A percentile compares a stretch with the other conserved stretches of the same genome.
phyloP scores from a whole-genome alignment of 2,888 invertebrate genomes.

The Drosophila formosana region DNA sequence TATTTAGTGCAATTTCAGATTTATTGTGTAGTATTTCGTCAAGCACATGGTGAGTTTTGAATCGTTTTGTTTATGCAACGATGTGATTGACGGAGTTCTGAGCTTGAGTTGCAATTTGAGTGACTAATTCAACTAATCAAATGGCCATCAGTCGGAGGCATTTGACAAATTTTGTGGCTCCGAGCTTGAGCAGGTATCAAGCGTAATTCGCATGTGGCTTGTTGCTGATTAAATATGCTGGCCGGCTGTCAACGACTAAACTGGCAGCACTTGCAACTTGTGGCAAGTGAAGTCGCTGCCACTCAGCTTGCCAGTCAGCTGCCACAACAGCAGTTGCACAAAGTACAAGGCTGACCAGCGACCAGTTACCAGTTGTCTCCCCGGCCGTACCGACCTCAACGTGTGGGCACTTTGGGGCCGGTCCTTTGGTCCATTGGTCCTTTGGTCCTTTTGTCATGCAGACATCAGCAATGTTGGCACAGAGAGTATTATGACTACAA shows the following conservation, averaged over 20 bases:
- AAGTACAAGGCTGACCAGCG: neutral
- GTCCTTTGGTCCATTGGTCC: constrained; percentile 16
- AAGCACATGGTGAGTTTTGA: too few relatives aligned
- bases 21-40: too few relatives aligned
- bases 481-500: constrained; percentile 3
- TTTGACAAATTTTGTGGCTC: neutral
- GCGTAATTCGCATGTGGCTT: constrained; percentile 9
- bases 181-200: neutral
- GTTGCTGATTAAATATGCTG: constrained; percentile 45
- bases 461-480: constrained; percentile 22
- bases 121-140: constrained; percentile 29
- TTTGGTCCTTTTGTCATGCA: constrained; percentile 27
- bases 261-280: neutral
- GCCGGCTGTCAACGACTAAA: neutral
- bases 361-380: neutral
- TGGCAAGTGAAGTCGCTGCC: constrained; percentile 10
- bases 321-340: constrained; percentile 23
- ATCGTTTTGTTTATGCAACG: too few relatives aligned
- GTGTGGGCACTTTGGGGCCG: constrained; percentile 48
- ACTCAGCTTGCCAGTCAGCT: constrained; percentile 15
- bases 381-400: constrained; percentile 34
- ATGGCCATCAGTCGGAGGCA: constrained; percentile 1
- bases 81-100: neutral
- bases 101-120: neutral
- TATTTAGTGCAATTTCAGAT: too few relatives aligned